A percentile compares a stretch with the other conserved stretches of the same genome.
Evolutionary conservation across 2,888 invertebrate genomes (phyloP).

Genomic region (Periphyllus acericola): DNA sequence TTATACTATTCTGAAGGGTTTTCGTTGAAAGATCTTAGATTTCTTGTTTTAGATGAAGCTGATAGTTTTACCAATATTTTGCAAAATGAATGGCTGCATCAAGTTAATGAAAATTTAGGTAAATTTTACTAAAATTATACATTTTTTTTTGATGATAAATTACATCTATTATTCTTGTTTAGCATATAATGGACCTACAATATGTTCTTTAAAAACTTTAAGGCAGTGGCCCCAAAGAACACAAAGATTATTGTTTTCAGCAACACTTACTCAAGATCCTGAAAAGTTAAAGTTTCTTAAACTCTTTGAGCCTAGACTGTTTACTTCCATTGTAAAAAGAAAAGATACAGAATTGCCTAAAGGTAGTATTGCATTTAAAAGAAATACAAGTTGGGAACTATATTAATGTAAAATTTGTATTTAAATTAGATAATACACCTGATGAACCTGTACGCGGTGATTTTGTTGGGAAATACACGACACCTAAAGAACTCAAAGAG

Average conservation of each 20-base stretch:
- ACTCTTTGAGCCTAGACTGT: conserved; percentile 91
- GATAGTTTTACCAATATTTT: conserved; percentile 93
- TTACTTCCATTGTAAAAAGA: conserved; percentile 76
- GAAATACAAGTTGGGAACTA: not conserved
- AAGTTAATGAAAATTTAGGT: conserved; percentile 43
- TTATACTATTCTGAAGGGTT: conserved; percentile 85
- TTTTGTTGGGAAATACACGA: conserved; percentile 82
- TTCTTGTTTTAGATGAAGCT: conserved; percentile 95
- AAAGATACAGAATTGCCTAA: conserved; percentile 20
- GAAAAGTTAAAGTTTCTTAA: conserved; percentile 90
- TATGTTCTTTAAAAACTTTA: conserved; percentile 70
- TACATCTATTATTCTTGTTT: conserved; percentile 65
- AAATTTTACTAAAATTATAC: conserved; percentile 8
- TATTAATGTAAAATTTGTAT: not conserved
- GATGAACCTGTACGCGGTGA: conserved; percentile 67
- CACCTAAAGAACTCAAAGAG: conserved; percentile 80
- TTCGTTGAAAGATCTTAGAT: conserved; percentile 76
- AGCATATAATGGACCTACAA: conserved; percentile 69
- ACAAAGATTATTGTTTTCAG: conserved; percentile 96
- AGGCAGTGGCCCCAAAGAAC: conserved; percentile 71
- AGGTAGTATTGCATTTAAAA: not conserved
- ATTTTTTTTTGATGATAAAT: not conserved
- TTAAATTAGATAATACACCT: not conserved
- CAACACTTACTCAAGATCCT: conserved; percentile 95
- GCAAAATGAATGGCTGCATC: conserved; percentile 85